Evolutionary conservation across 2,797 vertebrate species (phyloP), one percentile per base, ranked within the genome.

Genomic region (Perdix hodgsoniae): DNA sequence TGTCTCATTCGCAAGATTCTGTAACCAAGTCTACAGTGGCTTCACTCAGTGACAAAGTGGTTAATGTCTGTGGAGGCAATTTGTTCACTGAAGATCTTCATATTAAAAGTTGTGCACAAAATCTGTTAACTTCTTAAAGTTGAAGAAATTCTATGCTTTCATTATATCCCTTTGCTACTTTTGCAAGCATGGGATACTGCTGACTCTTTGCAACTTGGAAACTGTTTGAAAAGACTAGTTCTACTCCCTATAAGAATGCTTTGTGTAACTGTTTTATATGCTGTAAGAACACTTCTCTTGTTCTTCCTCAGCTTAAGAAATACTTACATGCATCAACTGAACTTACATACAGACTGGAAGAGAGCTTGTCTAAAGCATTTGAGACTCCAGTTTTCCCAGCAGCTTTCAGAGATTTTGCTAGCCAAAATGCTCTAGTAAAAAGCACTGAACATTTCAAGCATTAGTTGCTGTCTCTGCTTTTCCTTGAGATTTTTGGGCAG

Each of bases 401-500:
- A 86, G 47, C 18, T 59, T 86, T 88, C 47, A 60, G 57, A 74
- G 65, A 44, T 86, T 64, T 88, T 83, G 33, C 31, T 50, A 22
- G 57, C 61, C 35, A 52, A 54, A 94, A 56, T 60, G 59, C 65
- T 66, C 23, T 24, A 77, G 7, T 54, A 61, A 78, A 83, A 89
- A 69, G 31, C 40, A 27, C 13, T 35, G 8, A 74, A 61, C 10
- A 5, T n/a, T 49, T 88, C 35, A 59, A 75, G 23, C 18, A 22
- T 50, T 65, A 69, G 7, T 74, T 71, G 49, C 39, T 37, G 7
- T n/a, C 39, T 56, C 78, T 54, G 29, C n/a, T 75, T 93, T 95
- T 73, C 77, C 44, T 91, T n/a, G 19, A 59, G 26, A 67, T 96
- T 93, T 71, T 80, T 94, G 72, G 49, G 16, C 44, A 86, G 47